These are phyloP conservation scores for Spilarctia lutea DNA, from an alignment of 2,888 invertebrate species.

Conservation along the genomic window DNA sequence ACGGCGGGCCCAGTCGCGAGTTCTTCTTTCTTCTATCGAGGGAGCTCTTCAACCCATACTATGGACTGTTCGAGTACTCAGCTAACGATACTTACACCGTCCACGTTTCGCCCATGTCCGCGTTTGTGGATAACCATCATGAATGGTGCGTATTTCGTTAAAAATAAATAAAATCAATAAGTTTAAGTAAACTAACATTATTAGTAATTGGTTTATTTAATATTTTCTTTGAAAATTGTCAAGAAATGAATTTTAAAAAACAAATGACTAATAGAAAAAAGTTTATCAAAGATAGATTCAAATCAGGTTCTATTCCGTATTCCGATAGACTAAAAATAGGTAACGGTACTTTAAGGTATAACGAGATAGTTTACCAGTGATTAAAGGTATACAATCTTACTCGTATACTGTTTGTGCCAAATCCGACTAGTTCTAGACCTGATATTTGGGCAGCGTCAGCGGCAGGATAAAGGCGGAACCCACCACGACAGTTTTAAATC, in stretches of 20 bases:
- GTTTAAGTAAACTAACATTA: not conserved
- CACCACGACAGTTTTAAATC: no score
- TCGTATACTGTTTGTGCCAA: not conserved
- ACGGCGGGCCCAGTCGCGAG: conserved; percentile 98
- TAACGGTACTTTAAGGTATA: not conserved
- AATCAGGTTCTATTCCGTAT: not conserved
- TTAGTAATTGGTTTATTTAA: not conserved
- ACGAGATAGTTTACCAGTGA: no score
- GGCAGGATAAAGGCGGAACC: not conserved
- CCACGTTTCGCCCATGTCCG: conserved; percentile 97
- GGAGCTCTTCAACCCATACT: conserved; percentile 99
- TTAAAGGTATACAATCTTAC: no score
- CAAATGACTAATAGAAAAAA: not conserved
- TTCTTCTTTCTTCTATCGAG: conserved; percentile 99
- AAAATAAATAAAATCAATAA: not conserved
- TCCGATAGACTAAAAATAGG: not conserved
- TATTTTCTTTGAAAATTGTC: no score
- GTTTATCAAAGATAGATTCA: not conserved
- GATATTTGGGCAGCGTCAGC: not conserved
- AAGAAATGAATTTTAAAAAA: not conserved
- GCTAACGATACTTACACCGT: conserved; percentile 99
- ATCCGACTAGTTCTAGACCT: not conserved
- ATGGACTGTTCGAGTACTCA: conserved; percentile 99
- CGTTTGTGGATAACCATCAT: conserved; percentile 98
- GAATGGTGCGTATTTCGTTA: conserved; percentile 93